These are phyloP conservation scores for Notolepis coatsorum DNA, from an alignment of 2,797 vertebrate species.

Conservation along the genomic window DNA sequence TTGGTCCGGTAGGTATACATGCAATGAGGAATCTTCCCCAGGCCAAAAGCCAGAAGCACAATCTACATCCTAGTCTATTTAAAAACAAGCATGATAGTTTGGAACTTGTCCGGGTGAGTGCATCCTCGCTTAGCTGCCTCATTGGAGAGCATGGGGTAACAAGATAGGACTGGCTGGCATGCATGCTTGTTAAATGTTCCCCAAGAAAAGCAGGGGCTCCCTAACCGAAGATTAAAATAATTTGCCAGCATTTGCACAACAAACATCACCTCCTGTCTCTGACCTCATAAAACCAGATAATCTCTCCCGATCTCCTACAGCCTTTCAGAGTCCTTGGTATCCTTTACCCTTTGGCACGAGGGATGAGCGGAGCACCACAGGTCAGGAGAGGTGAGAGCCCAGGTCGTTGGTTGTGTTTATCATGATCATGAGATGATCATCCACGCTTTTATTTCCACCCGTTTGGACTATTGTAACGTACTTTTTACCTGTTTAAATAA, in stretches of 20 bases:
- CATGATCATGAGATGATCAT: no score
- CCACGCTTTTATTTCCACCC: no score
- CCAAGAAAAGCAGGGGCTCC: conserved; percentile 30
- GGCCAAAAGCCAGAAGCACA: not conserved
- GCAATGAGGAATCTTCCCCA: not conserved
- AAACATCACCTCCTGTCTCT: conserved; percentile 16
- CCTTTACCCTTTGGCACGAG: not conserved
- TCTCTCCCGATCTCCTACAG: conserved; percentile 13
- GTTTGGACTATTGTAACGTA: no score
- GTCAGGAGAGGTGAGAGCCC: conserved; percentile 30
- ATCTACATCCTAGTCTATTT: conserved; percentile 9
- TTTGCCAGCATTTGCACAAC: conserved; percentile 12
- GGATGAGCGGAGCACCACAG: no score
- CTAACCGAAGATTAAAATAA: conserved; percentile 38
- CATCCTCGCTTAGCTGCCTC: conserved; percentile 36
- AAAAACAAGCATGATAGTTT: conserved; percentile 3
- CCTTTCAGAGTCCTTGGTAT: conserved; percentile 12
- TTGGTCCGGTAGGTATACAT: not conserved
- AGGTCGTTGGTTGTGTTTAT: not conserved
- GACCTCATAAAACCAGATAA: conserved; percentile 8
- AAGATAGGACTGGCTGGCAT: conserved; percentile 50
- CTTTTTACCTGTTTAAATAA: no score
- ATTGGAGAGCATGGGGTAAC: conserved; percentile 64
- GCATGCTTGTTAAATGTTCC: conserved; percentile 2
- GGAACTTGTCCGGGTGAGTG: not conserved